Evolutionary conservation across 2,888 invertebrate genomes (phyloP), one percentile per base, ranked within the genome.

Genomic region (Cosmopolites sordidus): DNA sequence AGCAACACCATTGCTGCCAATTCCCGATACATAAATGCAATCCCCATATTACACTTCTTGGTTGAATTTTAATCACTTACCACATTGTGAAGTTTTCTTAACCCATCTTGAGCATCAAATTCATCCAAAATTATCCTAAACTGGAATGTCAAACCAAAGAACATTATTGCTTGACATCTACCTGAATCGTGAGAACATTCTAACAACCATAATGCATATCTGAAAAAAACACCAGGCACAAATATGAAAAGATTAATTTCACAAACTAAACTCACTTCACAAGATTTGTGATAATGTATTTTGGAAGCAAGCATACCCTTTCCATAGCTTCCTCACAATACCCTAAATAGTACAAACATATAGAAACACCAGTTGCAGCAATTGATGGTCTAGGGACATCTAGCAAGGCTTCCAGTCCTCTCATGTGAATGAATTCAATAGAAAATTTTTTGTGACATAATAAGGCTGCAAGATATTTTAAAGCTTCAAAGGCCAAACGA

Each of bases 321-420:
- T 98, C 97, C 92, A 99, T 95, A 0, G 96, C 94, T 73, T 98
- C 97, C 70, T 95, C 95, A 69, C 92, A 94, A 75, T 96, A 97
- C 0, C 95, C 94, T 51, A 99, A 78, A 75, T 97, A 98, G 75
- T 97, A 98, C 29, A 99, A 79, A 64, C 96, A 95, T 58, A 97
- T 91, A 0, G 96, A 92, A 1, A 97, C 96, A 11, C 94, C 98
- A 0, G 96, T 96, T 1, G 97, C 93, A 0, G 97, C 94, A 44
- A 97, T 87, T 27, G 95, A 94, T 0, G 95, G 96, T 22, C 93
- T 80, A 0, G 94, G 92, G 1, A 99, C 92, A 70, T 90, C 88
- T 11, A 98, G 77, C 45, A 98, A 79, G 56, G 84, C 83, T 78
- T 87, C 86, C 40, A 99, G 73, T 0, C 97, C 98, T 18, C 89